Conservation (phyloP, 2,888 invertebrate genomes). For the Chirona hameri region DNA sequence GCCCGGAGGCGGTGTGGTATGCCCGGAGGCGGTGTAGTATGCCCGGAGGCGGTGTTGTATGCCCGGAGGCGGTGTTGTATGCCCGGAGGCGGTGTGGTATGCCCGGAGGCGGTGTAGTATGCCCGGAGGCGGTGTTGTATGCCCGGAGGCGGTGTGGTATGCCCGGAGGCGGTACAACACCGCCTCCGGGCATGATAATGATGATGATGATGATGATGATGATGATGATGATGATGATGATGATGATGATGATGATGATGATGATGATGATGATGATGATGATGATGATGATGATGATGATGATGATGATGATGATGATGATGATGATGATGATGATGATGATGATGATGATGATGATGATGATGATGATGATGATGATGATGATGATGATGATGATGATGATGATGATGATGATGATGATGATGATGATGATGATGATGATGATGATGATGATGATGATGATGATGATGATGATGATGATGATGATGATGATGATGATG, state of each 20-base stretch:
- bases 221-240: conserved; percentile 22
- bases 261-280: conserved; percentile 22
- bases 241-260: conserved; percentile 22
- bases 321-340: conserved; percentile 22
- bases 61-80: no score
- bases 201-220: conserved; percentile 22
- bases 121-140: no score
- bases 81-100: no score
- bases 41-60: no score
- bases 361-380: conserved; percentile 22
- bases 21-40: no score
- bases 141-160: no score
- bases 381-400: conserved; percentile 22
- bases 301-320: conserved; percentile 22
- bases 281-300: conserved; percentile 22
- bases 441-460: conserved; percentile 22
- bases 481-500: conserved; percentile 22
- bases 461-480: conserved; percentile 22
- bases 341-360: conserved; percentile 22
- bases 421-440: conserved; percentile 22
- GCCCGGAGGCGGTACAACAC: no score
- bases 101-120: no score
- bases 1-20: no score
- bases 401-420: conserved; percentile 12
- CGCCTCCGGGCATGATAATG: neutral